Evolutionary conservation across 1,140 invertebrate species (phyloP), one percentile per base, ranked within the genome.

Genomic region (Paramacrobiotus metropolitanus): DNA sequence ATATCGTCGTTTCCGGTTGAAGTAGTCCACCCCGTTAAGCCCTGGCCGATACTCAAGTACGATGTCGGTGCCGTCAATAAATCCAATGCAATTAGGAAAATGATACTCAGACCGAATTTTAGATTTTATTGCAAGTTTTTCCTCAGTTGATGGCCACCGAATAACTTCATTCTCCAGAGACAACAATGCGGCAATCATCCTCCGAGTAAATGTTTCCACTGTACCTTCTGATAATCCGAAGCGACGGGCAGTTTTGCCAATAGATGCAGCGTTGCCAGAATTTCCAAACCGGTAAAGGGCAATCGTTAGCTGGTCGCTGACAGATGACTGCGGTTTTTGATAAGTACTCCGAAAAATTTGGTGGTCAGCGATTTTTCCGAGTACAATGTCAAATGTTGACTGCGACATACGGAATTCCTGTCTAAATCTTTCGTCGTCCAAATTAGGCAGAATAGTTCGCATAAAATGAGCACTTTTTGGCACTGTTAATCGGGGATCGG

Each of bases 381-480:
- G n/a, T n/a, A 40, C 9, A 40, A n/a, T 15, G 34, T 15, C 9
- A 40, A 40, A 40, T n/a, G 34, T n/a, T 9, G n/a, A 9, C 34
- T 40, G 9, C 34, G 34, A 40, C 34, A 40, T 40, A 9, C 34
- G 34, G n/a, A 40, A 15, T 15, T 40, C 34, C n/a, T 40, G 34
- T 15, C 34, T 9, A 40, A 40, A 40, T 40, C 34, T 9, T n/a
- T 40, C n/a, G 34, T 40, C 34, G n/a, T 40, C 34, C 34, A 40
- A n/a, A 9, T 40, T n/a, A n/a, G n/a, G n/a, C 34, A 40, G n/a
- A 15, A 9, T n/a, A 15, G n/a, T 40, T n/a, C 34, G n/a, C n/a
- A 40, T 9, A 9, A 40, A 40, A 40, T n/a, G n/a, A n/a, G 34
- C 9, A 15, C 9, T 40, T 40, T n/a, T 40, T 72, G n/a, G n/a